Evolutionary conservation across 1,140 invertebrate species (phyloP), one percentile per base, ranked within the genome.

Genomic region (Rhagoletis zephyria): DNA sequence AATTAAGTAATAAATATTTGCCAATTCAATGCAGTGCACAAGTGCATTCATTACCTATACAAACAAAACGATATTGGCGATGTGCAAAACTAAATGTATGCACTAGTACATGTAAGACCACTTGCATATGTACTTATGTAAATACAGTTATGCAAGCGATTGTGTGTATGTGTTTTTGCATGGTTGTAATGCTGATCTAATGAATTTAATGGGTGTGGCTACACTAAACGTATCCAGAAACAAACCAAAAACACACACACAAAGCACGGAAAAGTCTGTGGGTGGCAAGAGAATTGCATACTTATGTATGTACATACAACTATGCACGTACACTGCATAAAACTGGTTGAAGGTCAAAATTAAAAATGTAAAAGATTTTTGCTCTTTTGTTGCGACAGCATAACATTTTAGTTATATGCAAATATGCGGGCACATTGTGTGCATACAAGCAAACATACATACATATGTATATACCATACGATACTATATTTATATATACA

Each of bases 1-100:
- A 81, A 81, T 81, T 81, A 81, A 81, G 74, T 81, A 81, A 81
- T 81, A 81, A 81, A 81, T 81, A 81, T 81, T 81, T 81, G 74
- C 74, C 74, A 81, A 81, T 51, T 81, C 74, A 81, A 56, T 81
- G 74, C 48, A 81, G 48, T 81, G 42, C 74, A 56, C 74, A 56
- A 81, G 74, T 81, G 74, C 56, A 81, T 81, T 30, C 30, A 30
- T 30, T 30, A 30, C 30, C 30, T 81, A 81, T 48, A 81, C 67
- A 81, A 51, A 63, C 61, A 2, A 63, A 63, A 56, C 30, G 74
- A n/a, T 81, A 81, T 81, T 81, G 74, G 74, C 48, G 16, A 56
- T 12, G 61, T 63, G 16, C n/a, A n/a, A 63, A 63, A 63, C 61
- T 63, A 16, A 63, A 63, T 63, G 42, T 45, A 4, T 74, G 67